Evolutionary conservation across 2,113 vertebrate species (phyloP), one percentile per base, ranked within the genome.

Genomic region (Peromyscus californicus): DNA sequence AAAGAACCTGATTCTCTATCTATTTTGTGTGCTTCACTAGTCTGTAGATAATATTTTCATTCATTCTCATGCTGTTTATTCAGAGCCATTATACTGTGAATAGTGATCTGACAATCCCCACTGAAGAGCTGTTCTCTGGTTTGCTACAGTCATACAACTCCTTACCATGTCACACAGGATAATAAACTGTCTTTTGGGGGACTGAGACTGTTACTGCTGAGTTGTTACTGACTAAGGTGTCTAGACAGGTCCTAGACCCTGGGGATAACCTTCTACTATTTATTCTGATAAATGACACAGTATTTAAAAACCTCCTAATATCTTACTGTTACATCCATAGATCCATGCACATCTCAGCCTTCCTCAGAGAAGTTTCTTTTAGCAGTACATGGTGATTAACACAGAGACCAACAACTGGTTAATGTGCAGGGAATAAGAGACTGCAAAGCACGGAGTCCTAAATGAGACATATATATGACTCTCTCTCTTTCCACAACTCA

Each of bases 1-100:
- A 86, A 4, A 59, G 42, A 83, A 82, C 31, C 59, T 42, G 0
- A 26, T 54, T 72, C 72, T 82, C 45, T 48, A 65, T 75, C 69
- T 70, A 19, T 86, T 97, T 82, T 51, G 63, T 95, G 86, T 90
- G 17, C 51, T 89, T 80, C 78, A 21, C 3, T 89, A 39, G 33
- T 82, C 51, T 59, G 54, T 59, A 36, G 0, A 36, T 75, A 48
- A 61, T 67, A 48, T 17, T 7, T 75, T 84, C 21, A 42, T 19
- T 91, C 54, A 75, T 74, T 80, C 65, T 26, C 31, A 79, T 91
- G 4, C 11, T 83, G 54, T 42, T 85, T 89, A 83, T 48, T 78
- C n/a, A 84, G 45, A 57, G 2, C 15, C n/a, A 48, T 1, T 76
- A 42, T 57, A 85, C n/a, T 94, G 42, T 76, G 69, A 91, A 36